Evolutionary conservation across 2,113 vertebrate genomes (phyloP), one percentile per base, ranked within the genome.

Genomic region (Arvicanthis niloticus): DNA sequence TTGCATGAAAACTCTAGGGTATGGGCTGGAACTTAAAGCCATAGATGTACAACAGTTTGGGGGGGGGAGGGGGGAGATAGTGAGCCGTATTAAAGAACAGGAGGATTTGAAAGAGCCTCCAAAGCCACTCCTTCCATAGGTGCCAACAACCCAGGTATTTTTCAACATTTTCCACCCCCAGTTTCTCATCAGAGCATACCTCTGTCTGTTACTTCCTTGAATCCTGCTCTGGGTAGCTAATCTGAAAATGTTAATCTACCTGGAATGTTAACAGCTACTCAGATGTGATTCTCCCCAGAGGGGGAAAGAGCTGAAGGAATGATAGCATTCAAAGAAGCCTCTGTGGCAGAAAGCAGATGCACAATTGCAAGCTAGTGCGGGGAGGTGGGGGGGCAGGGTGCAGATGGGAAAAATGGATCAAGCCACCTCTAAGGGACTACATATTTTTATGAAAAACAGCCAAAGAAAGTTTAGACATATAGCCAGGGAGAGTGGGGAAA

Each of bases 211-310:
- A 10, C 80, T 53, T 78, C 84, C 53, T 81, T 81, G 72, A 81
- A 76, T 91, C 86, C 51, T 13, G 72, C 53, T 86, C 65, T 76
- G 24, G 37, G 73, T 45, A 77, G 88, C 84, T 97, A 58, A 70
- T 78, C 72, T 93, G 62, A 84, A 85, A 87, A 62, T 51, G 8
- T 56, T 56, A 72, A 92, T 88, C 51, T 51, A 80, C 77, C 77
- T 80, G 88, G 89, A 51, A n/a, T 87, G 34, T 87, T 53, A 62
- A 53, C 78, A 51, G 84, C 53, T 82, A 26, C 68, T 95, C 88
- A 56, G 56, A 40, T 56, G 34, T 67, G 73, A 31, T 17, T 89
- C 82, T 77, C 67, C 51, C 51, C 77, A 48, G 56, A 95, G 65
- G 4, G 34, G 34, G 34, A 88, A 89, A 77, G 10, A 90, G 53